A percentile compares a stretch with the other conserved stretches of the same genome.
Evolutionary conservation across 2,113 vertebrate genomes (phyloP).

Genomic region (Cryptomyrus ogoouensis): DNA sequence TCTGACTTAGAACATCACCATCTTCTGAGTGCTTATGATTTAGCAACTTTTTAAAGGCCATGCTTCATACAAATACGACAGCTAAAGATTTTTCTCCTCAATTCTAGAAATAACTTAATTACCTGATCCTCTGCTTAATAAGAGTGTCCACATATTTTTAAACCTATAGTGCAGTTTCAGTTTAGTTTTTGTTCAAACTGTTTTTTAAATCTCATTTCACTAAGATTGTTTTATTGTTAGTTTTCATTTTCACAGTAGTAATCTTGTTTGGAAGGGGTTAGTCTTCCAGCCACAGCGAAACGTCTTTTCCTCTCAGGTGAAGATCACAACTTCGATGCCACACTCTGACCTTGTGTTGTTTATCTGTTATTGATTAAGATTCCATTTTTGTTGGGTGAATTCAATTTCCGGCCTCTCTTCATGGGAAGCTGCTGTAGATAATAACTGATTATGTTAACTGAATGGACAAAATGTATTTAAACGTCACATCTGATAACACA

Average conservation of each 20-base stretch:
- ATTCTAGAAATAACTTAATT: background rate
- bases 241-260: background rate
- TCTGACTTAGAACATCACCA: background rate
- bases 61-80: background rate
- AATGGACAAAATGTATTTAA: background rate
- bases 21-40: background rate
- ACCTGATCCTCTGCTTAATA: background rate
- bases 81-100: background rate
- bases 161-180: background rate
- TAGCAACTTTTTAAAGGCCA: background rate
- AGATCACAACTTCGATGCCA: background rate
- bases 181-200: background rate
- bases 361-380: background rate
- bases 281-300: background rate
- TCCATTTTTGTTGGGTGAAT: slow-evolving; percentile 3
- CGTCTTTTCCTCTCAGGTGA: background rate
- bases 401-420: background rate
- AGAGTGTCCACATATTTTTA: background rate
- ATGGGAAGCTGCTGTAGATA: background rate
- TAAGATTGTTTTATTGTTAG: background rate
- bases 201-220: background rate
- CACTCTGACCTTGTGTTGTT: background rate
- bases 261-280: background rate
- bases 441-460: background rate
- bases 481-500: background rate